Evolutionary conservation across 2,888 invertebrate genomes (phyloP).

Genomic region (Parthenolecanium corni): DNA sequence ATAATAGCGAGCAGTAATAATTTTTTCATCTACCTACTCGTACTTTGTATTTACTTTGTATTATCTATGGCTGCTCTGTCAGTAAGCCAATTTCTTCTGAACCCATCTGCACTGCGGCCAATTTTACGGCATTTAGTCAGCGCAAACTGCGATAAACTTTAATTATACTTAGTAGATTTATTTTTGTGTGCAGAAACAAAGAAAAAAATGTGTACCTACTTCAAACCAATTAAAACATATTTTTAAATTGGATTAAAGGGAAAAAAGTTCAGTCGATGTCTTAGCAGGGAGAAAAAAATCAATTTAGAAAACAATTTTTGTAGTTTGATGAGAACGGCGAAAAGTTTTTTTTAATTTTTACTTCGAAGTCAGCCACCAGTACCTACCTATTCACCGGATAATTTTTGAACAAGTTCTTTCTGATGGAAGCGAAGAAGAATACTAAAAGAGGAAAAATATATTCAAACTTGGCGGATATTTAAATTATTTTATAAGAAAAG

Average conservation of each 20-base stretch:
- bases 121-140: too few relatives aligned
- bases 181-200: too few relatives aligned
- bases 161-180: too few relatives aligned
- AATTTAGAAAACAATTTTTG: constrained; percentile 22
- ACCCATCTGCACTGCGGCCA: too few relatives aligned
- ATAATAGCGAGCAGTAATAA: too few relatives aligned
- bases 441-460: neutral
- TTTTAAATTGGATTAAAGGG: neutral
- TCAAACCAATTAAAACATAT: neutral
- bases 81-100: too few relatives aligned
- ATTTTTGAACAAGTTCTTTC: neutral
- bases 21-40: too few relatives aligned
- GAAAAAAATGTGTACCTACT: too few relatives aligned
- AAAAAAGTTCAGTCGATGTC: neutral
- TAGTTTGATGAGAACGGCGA: neutral
- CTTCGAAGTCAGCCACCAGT: neutral
- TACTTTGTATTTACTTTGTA: too few relatives aligned
- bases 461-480: neutral
- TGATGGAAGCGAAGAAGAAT: neutral
- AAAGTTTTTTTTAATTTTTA: constrained; percentile 9
- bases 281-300: constrained; percentile 11
- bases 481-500: neutral
- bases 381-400: neutral
- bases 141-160: too few relatives aligned
- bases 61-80: too few relatives aligned